Evolutionary conservation across 1,140 invertebrate species (phyloP).

Genomic region (Drosophila setifemur): DNA sequence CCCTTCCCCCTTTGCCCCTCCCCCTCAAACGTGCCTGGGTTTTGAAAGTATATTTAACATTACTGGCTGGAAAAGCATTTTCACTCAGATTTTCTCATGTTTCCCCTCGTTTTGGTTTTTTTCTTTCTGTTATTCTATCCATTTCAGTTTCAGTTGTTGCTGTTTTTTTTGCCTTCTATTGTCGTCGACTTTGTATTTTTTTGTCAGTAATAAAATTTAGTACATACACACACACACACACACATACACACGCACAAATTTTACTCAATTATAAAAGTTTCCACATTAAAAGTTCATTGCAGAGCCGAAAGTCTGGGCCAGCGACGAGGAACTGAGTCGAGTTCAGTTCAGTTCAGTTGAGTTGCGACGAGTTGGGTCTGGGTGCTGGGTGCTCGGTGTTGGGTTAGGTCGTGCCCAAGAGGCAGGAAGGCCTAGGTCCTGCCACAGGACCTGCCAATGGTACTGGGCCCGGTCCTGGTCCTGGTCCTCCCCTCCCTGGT

Average conservation of each 20-base stretch:
- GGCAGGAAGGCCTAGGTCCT: constrained; percentile 39
- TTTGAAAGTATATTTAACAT: constrained; percentile 69
- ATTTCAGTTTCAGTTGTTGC: too few species aligned
- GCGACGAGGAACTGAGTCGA: not conserved
- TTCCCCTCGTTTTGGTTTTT: not conserved
- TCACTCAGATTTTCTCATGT: too few species aligned
- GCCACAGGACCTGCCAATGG: not conserved
- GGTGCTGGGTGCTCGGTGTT: constrained; percentile 23
- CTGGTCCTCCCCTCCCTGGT: not conserved
- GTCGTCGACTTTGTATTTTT: constrained; percentile 47
- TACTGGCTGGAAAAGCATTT: too few species aligned
- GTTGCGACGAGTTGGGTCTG: not conserved
- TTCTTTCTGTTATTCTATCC: not conserved
- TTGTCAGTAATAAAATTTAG: constrained; percentile 77
- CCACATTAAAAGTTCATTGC: constrained; percentile 81
- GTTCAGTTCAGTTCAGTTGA: not conserved
- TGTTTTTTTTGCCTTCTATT: constrained; percentile 21
- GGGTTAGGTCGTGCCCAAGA: constrained; percentile 63
- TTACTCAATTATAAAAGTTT: constrained; percentile 83
- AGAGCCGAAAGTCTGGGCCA: constrained; percentile 51
- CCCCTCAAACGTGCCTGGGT: constrained; percentile 71
- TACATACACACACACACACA: constrained; percentile 40
- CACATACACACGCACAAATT: constrained; percentile 52
- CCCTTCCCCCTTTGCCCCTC: constrained; percentile 1
- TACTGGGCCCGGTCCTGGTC: not conserved